Conservation (phyloP, 2,797 vertebrate species). For the Anomalospiza imberbis region DNA sequence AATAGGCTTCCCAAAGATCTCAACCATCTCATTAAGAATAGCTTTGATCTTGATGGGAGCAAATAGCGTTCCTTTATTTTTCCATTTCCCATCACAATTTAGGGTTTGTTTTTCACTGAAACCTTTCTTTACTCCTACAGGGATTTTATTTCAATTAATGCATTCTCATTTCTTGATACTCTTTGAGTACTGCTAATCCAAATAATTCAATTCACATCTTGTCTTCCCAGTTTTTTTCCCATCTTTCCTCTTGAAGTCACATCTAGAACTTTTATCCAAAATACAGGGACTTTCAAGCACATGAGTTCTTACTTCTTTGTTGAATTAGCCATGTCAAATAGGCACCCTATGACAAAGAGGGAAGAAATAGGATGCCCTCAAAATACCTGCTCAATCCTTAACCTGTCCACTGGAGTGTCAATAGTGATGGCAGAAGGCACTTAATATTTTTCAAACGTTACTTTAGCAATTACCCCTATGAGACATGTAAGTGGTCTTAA, state of each 20-base stretch:
- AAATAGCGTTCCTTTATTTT: background rate
- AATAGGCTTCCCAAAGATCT: constrained; percentile 11
- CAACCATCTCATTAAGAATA: constrained; percentile 26
- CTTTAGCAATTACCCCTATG: background rate
- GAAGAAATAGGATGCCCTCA: background rate
- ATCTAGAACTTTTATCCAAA: background rate
- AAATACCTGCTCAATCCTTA: background rate
- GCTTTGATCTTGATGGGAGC: background rate
- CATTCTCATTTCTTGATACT: background rate
- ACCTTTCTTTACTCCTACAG: background rate
- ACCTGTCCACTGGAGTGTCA: background rate
- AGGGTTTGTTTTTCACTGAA: background rate
- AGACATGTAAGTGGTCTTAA: background rate
- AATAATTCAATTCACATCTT: background rate
- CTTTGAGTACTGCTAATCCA: background rate
- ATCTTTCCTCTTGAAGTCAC: background rate
- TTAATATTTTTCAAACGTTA: background rate
- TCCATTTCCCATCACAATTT: background rate
- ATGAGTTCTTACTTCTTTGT: background rate
- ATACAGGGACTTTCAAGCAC: background rate
- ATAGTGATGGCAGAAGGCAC: background rate
- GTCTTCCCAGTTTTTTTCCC: background rate
- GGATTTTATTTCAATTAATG: background rate
- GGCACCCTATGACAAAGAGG: background rate
- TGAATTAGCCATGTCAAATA: background rate